Evolutionary conservation across 1,140 invertebrate species (phyloP).

Genomic region (Tetragonula clypearis): DNA sequence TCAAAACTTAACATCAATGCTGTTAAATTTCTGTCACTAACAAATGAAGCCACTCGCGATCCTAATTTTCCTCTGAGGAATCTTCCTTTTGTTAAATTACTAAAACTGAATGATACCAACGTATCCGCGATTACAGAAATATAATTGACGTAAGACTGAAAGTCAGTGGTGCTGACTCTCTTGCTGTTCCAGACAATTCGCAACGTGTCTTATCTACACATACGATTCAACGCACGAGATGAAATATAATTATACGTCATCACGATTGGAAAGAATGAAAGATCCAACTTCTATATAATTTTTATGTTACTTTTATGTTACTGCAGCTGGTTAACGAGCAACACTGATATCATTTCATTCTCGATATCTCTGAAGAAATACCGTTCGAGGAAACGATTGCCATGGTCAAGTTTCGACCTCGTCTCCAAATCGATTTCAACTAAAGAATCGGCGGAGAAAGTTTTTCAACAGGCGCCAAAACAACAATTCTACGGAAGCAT

Average conservation of each 20-base stretch:
- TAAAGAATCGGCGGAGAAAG: not conserved
- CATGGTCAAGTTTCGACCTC: not conserved
- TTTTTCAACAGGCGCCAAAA: too few relatives aligned
- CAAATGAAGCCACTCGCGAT: not conserved
- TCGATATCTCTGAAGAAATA: not conserved
- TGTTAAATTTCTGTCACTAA: not conserved
- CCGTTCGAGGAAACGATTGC: conserved; percentile 1
- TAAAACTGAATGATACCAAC: not conserved
- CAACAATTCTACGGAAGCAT: not conserved
- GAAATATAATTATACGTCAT: not conserved
- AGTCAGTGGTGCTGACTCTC: not conserved
- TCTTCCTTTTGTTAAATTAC: not conserved
- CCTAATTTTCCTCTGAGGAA: not conserved
- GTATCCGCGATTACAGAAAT: not conserved
- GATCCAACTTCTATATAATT: not conserved
- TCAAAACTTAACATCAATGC: too few relatives aligned
- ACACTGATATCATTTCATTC: not conserved
- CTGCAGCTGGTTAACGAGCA: too few relatives aligned
- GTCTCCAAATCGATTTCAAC: not conserved
- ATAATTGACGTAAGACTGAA: conserved; percentile 3
- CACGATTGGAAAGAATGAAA: not conserved
- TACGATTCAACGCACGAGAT: not conserved
- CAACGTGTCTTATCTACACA: conserved; percentile 30
- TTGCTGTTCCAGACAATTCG: not conserved
- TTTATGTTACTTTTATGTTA: not conserved